phyloP scores from a whole-genome alignment of 2,797 vertebrate genomes.

The Paguma larvata region DNA sequence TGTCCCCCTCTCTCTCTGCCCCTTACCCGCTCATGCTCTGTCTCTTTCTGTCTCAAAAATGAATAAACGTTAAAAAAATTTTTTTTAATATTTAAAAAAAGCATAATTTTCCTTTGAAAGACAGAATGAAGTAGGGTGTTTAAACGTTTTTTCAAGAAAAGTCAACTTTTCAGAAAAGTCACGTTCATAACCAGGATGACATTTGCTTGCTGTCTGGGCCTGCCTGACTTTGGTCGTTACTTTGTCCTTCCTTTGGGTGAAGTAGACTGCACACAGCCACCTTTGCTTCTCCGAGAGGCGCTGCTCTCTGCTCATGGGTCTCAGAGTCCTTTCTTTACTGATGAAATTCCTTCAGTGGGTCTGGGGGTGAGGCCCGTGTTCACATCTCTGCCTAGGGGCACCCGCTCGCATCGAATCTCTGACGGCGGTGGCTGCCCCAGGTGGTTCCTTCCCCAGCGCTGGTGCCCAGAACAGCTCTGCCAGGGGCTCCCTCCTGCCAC shows the following conservation, averaged over 20 bases:
- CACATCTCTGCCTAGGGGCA: not conserved
- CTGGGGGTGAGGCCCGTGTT: not conserved
- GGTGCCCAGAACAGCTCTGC: not conserved
- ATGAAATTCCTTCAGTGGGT: too few species aligned
- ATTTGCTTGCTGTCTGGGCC: too few species aligned
- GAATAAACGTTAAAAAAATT: too few species aligned
- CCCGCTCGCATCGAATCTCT: accelerated
- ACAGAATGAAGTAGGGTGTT: not conserved
- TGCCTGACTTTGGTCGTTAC: too few species aligned
- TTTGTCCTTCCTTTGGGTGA: not conserved
- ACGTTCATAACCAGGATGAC: not conserved
- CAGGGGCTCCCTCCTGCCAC: not conserved
- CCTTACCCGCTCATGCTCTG: too few species aligned
- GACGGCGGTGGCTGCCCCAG: accelerated
- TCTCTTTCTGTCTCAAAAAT: too few species aligned
- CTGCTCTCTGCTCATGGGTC: not conserved
- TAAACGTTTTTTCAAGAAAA: not conserved
- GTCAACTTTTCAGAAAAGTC: not conserved
- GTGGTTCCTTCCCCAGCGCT: not conserved
- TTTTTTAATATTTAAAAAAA: too few species aligned
- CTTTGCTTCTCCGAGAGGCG: accelerated
- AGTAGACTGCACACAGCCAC: not conserved
- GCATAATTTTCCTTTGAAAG: not conserved
- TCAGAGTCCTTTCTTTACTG: not conserved
- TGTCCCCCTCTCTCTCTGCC: too few species aligned